Base-by-base conservation (phyloP, 1,140 invertebrate species). In the Phenacoccus solenopsis region DNA sequence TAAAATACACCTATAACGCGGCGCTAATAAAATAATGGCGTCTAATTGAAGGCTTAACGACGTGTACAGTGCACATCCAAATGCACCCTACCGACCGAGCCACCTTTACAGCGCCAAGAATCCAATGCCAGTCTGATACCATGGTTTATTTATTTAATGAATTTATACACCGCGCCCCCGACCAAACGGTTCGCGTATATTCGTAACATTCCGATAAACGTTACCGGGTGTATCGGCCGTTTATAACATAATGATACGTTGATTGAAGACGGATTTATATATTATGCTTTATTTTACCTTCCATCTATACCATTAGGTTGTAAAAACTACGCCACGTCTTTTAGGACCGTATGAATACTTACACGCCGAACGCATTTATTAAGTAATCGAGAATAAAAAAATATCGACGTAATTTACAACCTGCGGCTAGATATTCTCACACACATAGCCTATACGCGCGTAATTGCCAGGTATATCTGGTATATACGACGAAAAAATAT, bases 81-180 rank as follows among this genome's bases (percentile, higher is more conserved):
- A 32, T 13, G 13, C 30, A 32, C 5, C n/a, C 30, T 32, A 32
- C 30, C 30, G 13, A 5, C 30, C 30, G 13, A 32, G 13, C 5
- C 5, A 7, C 5, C 30, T 7, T 5, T 32, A 32, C 30, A 32
- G 30, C 13, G 30, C 13, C 5, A 32, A 5, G 5, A 13, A 7
- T 32, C 13, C 30, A 9, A 49, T n/a, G 3, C 12, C 12, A 49
- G 16, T 7, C 13, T 49, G 38, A 49, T 49, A n/a, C n/a, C 38
- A 49, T n/a, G n/a, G 38, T 49, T 49, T 49, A 49, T 49, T 49
- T 49, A 49, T 49, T 49, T 49, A 49, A 49, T 49, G 38, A 49
- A 49, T 49, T 49, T 49, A 49, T 49, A n/a, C 38, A n/a, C 3
- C 5, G 38, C 38, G n/a, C n/a, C n/a, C n/a, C n/a, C n/a, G 13